Evolutionary conservation across 2,113 vertebrate species (phyloP).

Genomic region (Trogon melanurus): DNA sequence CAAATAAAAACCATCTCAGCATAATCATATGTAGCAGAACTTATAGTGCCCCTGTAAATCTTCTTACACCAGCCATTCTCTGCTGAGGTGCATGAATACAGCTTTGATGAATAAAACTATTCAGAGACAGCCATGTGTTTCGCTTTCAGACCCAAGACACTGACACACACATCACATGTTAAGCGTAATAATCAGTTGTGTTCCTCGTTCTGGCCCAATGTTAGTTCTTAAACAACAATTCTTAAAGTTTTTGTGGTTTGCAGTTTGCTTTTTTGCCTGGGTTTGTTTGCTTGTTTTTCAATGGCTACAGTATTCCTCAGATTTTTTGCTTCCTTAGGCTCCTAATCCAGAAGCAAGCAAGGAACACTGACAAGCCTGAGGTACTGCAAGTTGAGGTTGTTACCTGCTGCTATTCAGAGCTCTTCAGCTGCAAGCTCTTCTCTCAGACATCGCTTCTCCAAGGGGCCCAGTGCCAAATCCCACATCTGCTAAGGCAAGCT

Average conservation of each 20-base stretch:
- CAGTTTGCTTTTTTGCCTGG: not conserved
- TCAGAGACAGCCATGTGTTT: not conserved
- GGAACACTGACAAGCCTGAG: not conserved
- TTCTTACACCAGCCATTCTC: not conserved
- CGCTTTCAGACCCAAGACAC: not conserved
- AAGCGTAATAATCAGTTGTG: not conserved
- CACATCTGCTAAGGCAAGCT: not conserved
- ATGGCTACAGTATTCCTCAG: not conserved
- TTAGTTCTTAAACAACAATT: not conserved
- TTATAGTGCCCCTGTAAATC: not conserved
- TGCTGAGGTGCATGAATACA: not conserved
- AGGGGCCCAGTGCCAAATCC: not conserved
- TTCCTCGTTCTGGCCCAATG: not conserved
- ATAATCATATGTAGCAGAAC: accelerated
- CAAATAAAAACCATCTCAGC: not conserved
- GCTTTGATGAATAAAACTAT: not conserved
- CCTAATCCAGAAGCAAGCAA: not conserved
- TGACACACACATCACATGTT: not conserved
- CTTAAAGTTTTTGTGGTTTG: not conserved
- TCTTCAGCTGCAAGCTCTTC: not conserved
- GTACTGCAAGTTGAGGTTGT: not conserved
- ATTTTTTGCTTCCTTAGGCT: not conserved
- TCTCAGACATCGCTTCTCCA: not conserved
- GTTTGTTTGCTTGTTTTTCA: not conserved
- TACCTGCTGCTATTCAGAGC: not conserved